Evolutionary conservation across 2,888 invertebrate species (phyloP).

Genomic region (Glyphotaelius pellucidus): DNA sequence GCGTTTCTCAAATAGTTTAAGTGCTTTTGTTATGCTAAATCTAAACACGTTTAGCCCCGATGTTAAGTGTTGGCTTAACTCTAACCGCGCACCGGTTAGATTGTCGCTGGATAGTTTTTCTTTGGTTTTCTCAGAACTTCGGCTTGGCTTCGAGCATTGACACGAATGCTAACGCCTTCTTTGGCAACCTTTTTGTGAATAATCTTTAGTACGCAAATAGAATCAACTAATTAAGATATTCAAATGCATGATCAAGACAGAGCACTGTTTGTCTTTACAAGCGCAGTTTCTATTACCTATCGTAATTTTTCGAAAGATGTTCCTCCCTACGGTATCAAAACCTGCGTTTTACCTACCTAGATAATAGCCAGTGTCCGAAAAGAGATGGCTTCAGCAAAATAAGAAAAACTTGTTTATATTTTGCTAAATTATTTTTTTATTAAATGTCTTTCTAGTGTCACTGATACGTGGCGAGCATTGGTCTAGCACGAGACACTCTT

Average conservation of each 20-base stretch:
- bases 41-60: neutral
- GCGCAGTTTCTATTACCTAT: neutral
- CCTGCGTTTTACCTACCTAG: neutral
- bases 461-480: neutral
- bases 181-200: neutral
- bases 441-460: neutral
- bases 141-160: neutral
- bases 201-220: neutral
- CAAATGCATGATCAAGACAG: neutral
- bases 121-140: neutral
- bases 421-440: too few relatives aligned
- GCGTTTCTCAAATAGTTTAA: conserved; percentile 32
- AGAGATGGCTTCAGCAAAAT: neutral
- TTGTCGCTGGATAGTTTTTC: neutral
- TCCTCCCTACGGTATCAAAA: too few relatives aligned
- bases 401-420: too few relatives aligned
- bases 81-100: neutral
- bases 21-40: neutral
- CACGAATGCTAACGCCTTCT: neutral
- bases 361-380: neutral
- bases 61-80: neutral
- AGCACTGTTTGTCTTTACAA: neutral
- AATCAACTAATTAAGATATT: too few relatives aligned
- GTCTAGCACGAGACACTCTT: neutral
- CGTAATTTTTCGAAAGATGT: too few relatives aligned